Evolutionary conservation across 2,797 vertebrate species (phyloP), one percentile per base, ranked within the genome.

Genomic region (Arctocebus calabarensis): DNA sequence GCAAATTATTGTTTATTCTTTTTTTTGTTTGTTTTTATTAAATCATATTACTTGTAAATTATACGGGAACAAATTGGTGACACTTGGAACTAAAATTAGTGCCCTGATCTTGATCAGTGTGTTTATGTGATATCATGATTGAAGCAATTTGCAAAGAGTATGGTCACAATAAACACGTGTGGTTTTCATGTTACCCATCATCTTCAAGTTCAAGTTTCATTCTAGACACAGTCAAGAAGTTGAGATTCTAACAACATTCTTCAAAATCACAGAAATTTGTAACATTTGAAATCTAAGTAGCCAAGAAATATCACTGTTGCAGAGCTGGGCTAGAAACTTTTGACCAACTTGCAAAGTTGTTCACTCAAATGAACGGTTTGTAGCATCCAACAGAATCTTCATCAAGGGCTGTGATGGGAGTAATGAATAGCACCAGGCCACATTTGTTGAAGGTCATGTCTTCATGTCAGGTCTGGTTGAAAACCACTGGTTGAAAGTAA

Each of bases 121-220:
- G 78, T 71, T 70, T 62, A 88, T 11, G n/a, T 66, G 75, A 52
- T 3, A 55, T 37, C 12, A 62, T 81, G 45, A 59, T 40, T 2
- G 5, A 93, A 73, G 16, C 10, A 37, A 57, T 88, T 91, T 88
- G 40, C 32, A 81, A 70, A 88, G 59, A 52, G 23, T 45, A 27
- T 77, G 43, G 22, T 75, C 6, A 3, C 57, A 59, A 62, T 29
- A 88, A 20, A 86, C n/a, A 68, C 2, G 6, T 61, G 16, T 32
- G 45, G 8, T 88, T 96, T 93, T 77, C 59, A 34, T 59, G 32
- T 83, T 77, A 27, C 20, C 0, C 22, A 48, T 92, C 86, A 27
- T 73, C 11, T 84, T 93, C 75, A 86, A 86, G 74, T 55, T 61
- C 78, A 77, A 84, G 64, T 74, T 90, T 90, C 55, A 45, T 55